Evolutionary conservation across 2,888 invertebrate species (phyloP).

Genomic region (Nowickia ferox): DNA sequence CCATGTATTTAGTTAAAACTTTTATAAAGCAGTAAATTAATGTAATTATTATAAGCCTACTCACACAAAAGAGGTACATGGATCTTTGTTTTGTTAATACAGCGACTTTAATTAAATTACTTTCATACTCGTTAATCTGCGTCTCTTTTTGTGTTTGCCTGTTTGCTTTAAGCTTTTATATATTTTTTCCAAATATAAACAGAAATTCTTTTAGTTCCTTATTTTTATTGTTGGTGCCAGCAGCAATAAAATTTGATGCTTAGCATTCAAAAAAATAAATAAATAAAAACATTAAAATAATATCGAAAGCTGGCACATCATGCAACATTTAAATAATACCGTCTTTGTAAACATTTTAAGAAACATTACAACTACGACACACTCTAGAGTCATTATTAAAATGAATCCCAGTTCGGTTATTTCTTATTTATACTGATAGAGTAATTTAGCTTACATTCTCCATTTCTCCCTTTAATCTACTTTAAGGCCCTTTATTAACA

Average conservation of each 20-base stretch:
- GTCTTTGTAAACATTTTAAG: background rate
- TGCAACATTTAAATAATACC: slow-evolving; percentile 13
- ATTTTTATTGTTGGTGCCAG: slow-evolving; percentile 15
- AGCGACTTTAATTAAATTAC: background rate
- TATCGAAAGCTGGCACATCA: background rate
- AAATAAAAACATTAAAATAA: too few species aligned
- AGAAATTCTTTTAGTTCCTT: background rate
- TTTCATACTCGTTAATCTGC: background rate
- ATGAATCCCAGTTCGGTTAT: slow-evolving; percentile 46
- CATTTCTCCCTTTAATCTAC: background rate
- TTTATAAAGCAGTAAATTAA: background rate
- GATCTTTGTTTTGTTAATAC: background rate
- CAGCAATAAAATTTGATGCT: slow-evolving; percentile 55
- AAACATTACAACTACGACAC: background rate
- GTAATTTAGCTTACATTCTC: slow-evolving; percentile 30
- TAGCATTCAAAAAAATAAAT: slow-evolving; percentile 46
- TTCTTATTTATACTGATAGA: slow-evolving; percentile 16
- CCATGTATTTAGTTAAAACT: background rate
- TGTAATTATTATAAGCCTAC: too few species aligned
- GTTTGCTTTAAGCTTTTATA: background rate
- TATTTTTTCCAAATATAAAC: background rate
- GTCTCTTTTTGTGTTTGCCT: background rate
- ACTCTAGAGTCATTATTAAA: slow-evolving; percentile 39
- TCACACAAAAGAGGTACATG: too few species aligned
- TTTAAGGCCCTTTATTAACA: slow-evolving; percentile 7